phyloP scores from a whole-genome alignment of 2,888 invertebrate species.

The Ochropleura plecta region DNA sequence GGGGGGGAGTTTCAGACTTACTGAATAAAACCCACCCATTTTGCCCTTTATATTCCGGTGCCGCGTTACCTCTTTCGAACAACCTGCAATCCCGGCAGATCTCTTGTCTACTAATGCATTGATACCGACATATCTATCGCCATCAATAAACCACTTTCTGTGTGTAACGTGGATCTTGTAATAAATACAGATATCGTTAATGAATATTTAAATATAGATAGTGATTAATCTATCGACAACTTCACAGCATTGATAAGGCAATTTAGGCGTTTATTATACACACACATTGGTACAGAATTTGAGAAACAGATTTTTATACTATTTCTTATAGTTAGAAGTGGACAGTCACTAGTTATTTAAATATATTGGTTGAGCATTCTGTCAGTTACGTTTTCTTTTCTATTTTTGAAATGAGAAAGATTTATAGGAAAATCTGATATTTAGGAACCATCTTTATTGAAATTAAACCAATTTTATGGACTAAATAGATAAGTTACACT shows the following conservation, averaged over 20 bases:
- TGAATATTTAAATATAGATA: conserved; percentile 17
- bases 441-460: conserved; percentile 14
- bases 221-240: conserved; percentile 6
- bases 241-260: conserved; percentile 25
- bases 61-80: no score
- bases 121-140: conserved; percentile 43
- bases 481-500: background rate
- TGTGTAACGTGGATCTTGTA: conserved; percentile 37
- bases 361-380: background rate
- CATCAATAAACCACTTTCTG: conserved; percentile 32
- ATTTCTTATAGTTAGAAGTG: background rate
- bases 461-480: conserved; percentile 47
- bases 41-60: no score
- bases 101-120: background rate
- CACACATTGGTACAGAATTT: background rate
- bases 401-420: background rate
- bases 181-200: conserved; percentile 10
- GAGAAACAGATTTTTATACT: background rate
- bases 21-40: no score
- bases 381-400: background rate
- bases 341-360: background rate
- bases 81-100: no score
- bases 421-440: background rate
- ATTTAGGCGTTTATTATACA: conserved; percentile 2
- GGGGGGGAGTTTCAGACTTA: no score